Conservation (phyloP, 2,797 vertebrate species). For the Chrysocyon brachyurus region DNA sequence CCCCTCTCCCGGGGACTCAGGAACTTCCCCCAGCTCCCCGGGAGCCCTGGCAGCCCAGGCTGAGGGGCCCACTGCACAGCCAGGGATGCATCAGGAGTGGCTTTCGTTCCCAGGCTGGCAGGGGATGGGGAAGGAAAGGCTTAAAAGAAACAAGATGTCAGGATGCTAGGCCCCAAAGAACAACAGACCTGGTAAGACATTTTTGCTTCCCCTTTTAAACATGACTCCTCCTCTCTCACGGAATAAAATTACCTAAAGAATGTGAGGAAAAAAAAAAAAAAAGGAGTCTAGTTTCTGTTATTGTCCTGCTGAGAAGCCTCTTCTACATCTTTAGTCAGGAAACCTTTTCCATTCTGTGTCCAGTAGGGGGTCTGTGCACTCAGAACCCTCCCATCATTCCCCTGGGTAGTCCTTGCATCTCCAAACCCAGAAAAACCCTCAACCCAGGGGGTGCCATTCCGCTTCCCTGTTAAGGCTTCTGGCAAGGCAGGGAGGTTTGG, state of each 20-base stretch:
- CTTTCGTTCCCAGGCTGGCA: not conserved
- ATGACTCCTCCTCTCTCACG: constrained; percentile 55
- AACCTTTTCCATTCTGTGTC: not conserved
- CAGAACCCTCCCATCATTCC: not conserved
- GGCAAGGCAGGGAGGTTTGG: not conserved
- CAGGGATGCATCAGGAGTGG: not conserved
- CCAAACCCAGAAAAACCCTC: not conserved
- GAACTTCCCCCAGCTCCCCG: not conserved
- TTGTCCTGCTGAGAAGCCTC: not conserved
- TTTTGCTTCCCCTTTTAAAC: constrained; percentile 20
- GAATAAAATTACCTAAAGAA: constrained; percentile 25
- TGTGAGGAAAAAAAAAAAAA: not conserved
- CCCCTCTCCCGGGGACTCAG: not conserved
- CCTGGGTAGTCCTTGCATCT: not conserved
- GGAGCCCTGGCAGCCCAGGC: not conserved
- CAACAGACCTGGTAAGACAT: not conserved
- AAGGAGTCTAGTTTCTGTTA: not conserved
- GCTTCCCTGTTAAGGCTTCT: not conserved
- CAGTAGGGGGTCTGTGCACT: not conserved
- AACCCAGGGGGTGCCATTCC: not conserved
- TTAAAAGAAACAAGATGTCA: not conserved
- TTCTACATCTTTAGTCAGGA: not conserved
- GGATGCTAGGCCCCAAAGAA: not conserved
- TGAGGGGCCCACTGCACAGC: not conserved
- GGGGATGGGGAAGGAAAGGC: not conserved